Evolutionary conservation across 2,797 vertebrate species (phyloP).

Genomic region (Remorina albescens): DNA sequence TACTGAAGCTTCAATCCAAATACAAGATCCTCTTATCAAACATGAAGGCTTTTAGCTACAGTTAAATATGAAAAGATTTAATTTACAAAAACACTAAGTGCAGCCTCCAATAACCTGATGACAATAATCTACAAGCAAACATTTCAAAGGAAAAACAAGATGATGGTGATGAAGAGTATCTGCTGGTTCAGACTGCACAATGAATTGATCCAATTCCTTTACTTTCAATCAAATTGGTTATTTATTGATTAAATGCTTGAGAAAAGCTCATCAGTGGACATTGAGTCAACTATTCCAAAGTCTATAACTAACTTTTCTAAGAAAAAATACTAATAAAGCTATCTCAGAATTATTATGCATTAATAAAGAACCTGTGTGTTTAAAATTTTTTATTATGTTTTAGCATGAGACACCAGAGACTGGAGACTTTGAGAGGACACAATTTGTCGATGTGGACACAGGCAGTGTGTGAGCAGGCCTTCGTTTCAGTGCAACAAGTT

Average conservation of each 20-base stretch:
- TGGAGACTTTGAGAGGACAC: background rate
- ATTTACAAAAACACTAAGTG: background rate
- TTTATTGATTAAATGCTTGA: too few relatives aligned
- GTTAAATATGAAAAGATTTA: background rate
- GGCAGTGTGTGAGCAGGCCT: conserved; percentile 3
- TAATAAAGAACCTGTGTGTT: background rate
- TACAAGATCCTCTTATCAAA: background rate
- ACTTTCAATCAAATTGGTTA: too few relatives aligned
- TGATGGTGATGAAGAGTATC: background rate
- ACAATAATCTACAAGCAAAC: background rate
- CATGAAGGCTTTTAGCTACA: background rate
- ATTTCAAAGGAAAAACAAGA: background rate
- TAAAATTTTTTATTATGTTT: background rate
- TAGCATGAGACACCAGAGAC: background rate
- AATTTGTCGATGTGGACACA: background rate
- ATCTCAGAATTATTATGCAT: background rate
- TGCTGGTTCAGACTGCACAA: background rate
- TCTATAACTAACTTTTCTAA: background rate
- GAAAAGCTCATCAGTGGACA: too few relatives aligned
- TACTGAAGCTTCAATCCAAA: background rate
- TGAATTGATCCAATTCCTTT: too few relatives aligned
- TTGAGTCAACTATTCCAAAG: background rate
- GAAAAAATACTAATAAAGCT: too few relatives aligned
- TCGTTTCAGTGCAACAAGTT: conserved; percentile 43
- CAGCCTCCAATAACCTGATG: background rate